phyloP scores from a whole-genome alignment of 2,113 vertebrate species.

The Illadopsis cleaveri region DNA sequence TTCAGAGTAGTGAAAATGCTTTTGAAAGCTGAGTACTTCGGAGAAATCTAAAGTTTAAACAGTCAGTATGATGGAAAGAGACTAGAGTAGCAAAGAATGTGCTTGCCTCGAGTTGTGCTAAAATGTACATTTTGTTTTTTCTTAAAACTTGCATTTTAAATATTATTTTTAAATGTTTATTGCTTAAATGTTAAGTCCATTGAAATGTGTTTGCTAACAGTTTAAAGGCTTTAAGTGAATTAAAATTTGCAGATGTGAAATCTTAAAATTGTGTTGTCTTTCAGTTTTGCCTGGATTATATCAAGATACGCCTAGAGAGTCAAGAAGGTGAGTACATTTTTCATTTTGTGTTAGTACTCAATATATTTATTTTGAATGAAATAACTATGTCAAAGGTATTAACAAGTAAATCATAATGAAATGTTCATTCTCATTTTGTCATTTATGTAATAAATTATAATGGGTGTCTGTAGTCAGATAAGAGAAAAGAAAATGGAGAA shows the following conservation, averaged over 20 bases:
- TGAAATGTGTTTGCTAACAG: not conserved
- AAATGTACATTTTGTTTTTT: not conserved
- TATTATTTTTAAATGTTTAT: not conserved
- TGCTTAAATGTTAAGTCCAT: not conserved
- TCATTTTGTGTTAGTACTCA: not conserved
- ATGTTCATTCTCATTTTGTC: not conserved
- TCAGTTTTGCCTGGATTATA: slow-evolving; percentile 90
- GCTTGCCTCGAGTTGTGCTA: not conserved
- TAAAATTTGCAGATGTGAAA: not conserved
- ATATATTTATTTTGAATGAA: not conserved
- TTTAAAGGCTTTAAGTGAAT: not conserved
- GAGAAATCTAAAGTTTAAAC: not conserved
- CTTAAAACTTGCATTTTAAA: not conserved
- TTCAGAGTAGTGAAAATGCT: not conserved
- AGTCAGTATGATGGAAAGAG: not conserved
- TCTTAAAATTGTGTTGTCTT: not conserved
- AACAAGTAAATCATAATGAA: not conserved
- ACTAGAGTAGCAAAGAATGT: not conserved
- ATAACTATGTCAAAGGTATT: not conserved
- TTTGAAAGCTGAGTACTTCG: not conserved
- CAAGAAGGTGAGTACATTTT: slow-evolving; percentile 57
- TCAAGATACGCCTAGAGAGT: slow-evolving; percentile 92
- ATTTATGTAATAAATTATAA: not conserved
- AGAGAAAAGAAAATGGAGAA: not conserved
- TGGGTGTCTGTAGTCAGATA: not conserved